Conservation (phyloP, 2,888 invertebrate genomes). For the Crocallis elinguaria region DNA sequence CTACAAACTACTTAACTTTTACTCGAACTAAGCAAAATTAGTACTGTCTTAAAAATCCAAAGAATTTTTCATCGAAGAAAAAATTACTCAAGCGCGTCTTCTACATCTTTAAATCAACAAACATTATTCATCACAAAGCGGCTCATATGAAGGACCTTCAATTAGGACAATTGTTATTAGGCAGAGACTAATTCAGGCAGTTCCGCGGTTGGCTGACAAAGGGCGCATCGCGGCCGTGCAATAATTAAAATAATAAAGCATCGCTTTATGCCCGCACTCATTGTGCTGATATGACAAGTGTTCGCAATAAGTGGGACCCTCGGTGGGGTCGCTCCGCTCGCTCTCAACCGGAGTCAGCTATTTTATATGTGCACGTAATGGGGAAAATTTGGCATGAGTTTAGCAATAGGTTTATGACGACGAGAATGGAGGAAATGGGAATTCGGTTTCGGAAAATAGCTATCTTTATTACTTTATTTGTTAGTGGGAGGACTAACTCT, state of each 20-base stretch:
- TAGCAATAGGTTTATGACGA: slow-evolving; percentile 7
- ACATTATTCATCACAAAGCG: slow-evolving; percentile 17
- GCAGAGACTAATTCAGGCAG: slow-evolving; percentile 62
- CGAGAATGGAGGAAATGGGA: slow-evolving; percentile 8
- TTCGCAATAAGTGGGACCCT: slow-evolving; percentile 77
- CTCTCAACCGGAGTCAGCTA: slow-evolving; percentile 25
- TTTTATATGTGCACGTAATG: slow-evolving; percentile 31
- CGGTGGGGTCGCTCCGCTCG: slow-evolving; percentile 45
- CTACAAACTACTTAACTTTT: no score
- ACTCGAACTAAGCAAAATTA: no score
- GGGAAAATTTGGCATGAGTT: slow-evolving; percentile 24
- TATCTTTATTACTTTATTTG: background rate
- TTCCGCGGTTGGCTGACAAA: slow-evolving; percentile 67
- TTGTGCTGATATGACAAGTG: slow-evolving; percentile 83
- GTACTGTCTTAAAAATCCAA: no score
- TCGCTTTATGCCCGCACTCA: slow-evolving; percentile 58
- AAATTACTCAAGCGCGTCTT: no score
- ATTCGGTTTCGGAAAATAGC: background rate
- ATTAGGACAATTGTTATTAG: slow-evolving; percentile 66
- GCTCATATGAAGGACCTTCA: slow-evolving; percentile 59
- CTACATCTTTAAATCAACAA: no score
- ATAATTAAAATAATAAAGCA: slow-evolving; percentile 85
- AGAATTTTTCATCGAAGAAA: no score
- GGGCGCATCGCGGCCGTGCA: slow-evolving; percentile 74
- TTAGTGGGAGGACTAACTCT: no score